A percentile compares a stretch with the other conserved stretches of the same genome.
Evolutionary conservation across 92 coral and sea anemone genomes (phyloP).

Genomic region (Metridium senile): DNA sequence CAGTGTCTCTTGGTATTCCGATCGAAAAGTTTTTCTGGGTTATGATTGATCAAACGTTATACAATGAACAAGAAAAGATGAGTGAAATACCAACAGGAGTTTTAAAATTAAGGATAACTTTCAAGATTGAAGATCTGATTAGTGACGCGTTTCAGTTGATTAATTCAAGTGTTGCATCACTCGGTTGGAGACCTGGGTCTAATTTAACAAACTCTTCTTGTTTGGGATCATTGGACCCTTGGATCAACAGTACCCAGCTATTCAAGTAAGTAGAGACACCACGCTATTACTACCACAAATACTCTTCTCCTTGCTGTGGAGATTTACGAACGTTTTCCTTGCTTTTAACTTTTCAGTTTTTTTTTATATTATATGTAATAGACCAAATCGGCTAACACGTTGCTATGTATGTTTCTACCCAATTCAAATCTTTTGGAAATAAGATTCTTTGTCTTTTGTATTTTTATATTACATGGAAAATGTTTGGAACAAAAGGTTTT

Average conservation of each 20-base stretch:
- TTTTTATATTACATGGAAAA: too few species aligned
- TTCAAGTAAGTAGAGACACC: conserved; percentile 6
- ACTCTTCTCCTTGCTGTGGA: too few species aligned
- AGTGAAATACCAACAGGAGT: conserved; percentile 7
- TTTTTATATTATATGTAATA: too few species aligned
- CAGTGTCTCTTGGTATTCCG: conserved; percentile 44
- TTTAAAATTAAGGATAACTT: conserved; percentile 18
- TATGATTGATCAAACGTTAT: conserved; percentile 19
- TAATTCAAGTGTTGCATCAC: background rate
- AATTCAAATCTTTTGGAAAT: too few species aligned
- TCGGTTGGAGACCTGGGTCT: background rate
- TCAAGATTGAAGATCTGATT: conserved; percentile 12
- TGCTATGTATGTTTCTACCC: too few species aligned
- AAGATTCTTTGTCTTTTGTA: too few species aligned
- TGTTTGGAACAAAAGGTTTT: too few species aligned
- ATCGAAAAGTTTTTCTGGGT: conserved; percentile 48
- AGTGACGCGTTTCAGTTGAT: conserved; percentile 20
- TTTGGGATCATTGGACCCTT: conserved; percentile 8
- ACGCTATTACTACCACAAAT: too few species aligned
- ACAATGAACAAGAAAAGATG: background rate
- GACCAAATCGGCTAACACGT: too few species aligned
- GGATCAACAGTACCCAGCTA: conserved; percentile 27
- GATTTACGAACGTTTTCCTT: too few species aligned
- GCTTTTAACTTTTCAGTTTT: too few species aligned
- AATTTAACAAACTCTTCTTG: conserved; percentile 9